Evolutionary conservation across 1,140 invertebrate species (phyloP), one percentile per base, ranked within the genome.

Genomic region (Dendroctonus valens): DNA sequence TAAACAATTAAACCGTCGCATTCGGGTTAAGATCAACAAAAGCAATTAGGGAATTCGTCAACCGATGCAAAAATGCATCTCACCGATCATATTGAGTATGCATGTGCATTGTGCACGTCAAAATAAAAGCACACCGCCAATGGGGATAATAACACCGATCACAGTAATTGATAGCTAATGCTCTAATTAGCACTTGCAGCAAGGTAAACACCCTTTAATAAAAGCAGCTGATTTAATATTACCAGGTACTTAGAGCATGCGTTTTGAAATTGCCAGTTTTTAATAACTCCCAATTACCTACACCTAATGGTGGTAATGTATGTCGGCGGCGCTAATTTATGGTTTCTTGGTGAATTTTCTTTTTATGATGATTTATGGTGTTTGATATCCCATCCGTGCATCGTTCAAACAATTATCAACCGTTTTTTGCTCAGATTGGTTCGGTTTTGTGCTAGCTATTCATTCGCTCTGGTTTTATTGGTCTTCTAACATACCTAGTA

Each of bases 131-230:
- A 40, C n/a, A 64, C 52, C 52, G 54, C 61, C 61, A 57, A 55
- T 38, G 41, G 61, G 46, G 41, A 49, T 64, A 64, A 64, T 64
- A 57, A 57, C 54, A 48, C 52, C 61, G 61, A 57, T 64, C 61
- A 41, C 59, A 51, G 61, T 48, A 64, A 64, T 64, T 55, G 61
- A 64, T 64, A 64, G 61, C 61, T 64, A 64, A 64, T 64, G 51
- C 46, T 44, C 51, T 64, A 64, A 64, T 64, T 64, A 64, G 14
- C 51, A 57, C 15, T 64, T 64, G 52, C 26, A 50, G 51, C 52
- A 64, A 64, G 61, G 61, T 64, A 64, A 64, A 64, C 61, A 64
- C 61, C 61, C 61, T 50, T 64, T 57, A 57, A 64, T 64, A 64
- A 64, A 55, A 48, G 61, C 61, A 54, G 52, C 51, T 55, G 61